Conservation (phyloP, 2,888 invertebrate species). For the Caradrina clavipalpis region DNA sequence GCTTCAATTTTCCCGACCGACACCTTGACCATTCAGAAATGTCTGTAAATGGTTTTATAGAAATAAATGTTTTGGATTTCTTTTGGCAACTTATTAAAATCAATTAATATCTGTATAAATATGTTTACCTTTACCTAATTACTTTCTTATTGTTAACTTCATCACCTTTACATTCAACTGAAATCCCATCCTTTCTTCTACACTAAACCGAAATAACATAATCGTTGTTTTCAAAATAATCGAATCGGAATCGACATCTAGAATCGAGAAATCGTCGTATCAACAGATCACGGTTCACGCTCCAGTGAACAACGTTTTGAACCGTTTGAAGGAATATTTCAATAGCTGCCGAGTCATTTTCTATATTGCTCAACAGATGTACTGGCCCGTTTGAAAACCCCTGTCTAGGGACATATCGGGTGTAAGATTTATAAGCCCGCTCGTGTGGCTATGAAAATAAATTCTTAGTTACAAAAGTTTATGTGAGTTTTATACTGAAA, state of each 20-base stretch:
- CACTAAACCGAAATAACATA: neutral
- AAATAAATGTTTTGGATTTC: neutral
- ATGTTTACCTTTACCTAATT: neutral
- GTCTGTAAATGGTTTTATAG: too few relatives aligned
- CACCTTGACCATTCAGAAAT: too few relatives aligned
- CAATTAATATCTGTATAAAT: neutral
- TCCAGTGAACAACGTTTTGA: slow-evolving; percentile 47
- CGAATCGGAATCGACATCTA: slow-evolving; percentile 32
- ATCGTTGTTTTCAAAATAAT: slow-evolving; percentile 35
- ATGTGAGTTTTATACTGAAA: slow-evolving; percentile 41
- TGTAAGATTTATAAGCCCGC: slow-evolving; percentile 55
- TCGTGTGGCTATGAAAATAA: slow-evolving; percentile 52
- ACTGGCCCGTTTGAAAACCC: slow-evolving; percentile 48
- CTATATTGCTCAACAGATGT: slow-evolving; percentile 58
- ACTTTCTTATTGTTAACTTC: neutral
- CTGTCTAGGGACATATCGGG: slow-evolving; percentile 52
- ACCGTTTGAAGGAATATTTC: slow-evolving; percentile 57
- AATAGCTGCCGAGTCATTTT: slow-evolving; percentile 59
- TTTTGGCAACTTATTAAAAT: too few relatives aligned
- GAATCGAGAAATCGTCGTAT: slow-evolving; percentile 46
- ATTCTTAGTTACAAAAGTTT: slow-evolving; percentile 40
- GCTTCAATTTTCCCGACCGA: too few relatives aligned
- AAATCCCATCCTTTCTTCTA: neutral
- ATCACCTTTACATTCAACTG: neutral
- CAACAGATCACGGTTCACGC: slow-evolving; percentile 36